These are phyloP conservation scores for Cossypha polioptera DNA, from an alignment of 2,797 vertebrate species.

Conservation along the genomic window DNA sequence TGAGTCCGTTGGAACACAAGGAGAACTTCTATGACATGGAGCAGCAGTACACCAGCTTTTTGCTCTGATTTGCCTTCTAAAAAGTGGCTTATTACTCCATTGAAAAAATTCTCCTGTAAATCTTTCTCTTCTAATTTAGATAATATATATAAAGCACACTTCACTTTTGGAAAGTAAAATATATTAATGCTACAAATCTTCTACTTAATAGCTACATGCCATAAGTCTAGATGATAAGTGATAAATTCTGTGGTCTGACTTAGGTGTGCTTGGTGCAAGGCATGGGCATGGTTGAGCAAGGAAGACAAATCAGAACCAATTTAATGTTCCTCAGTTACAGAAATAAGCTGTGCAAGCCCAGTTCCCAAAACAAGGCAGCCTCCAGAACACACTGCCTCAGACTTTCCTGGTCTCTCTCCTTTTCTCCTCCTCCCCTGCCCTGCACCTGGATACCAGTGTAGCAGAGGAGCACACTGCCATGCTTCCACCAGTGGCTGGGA, in stretches of 20 bases:
- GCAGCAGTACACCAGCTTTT: not conserved
- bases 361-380: not conserved
- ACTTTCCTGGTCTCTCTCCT: not conserved
- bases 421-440: not conserved
- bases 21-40: not conserved
- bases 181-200: not conserved
- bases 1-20: not conserved
- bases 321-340: not conserved
- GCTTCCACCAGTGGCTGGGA: not conserved
- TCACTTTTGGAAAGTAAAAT: not conserved
- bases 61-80: not conserved
- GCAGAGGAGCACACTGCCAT: not conserved
- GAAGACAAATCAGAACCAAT: not conserved
- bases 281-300: not conserved
- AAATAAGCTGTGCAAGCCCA: not conserved
- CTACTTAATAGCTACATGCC: not conserved
- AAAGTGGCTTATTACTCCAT: not conserved
- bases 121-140: not conserved
- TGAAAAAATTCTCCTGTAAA: not conserved
- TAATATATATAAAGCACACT: not conserved
- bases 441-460: not conserved
- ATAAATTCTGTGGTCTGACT: not conserved
- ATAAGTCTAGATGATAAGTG: not conserved
- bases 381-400: not conserved
- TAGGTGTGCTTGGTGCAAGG: not conserved